phyloP scores from a whole-genome alignment of 2,113 vertebrate species.

The Ellobius talpinus region DNA sequence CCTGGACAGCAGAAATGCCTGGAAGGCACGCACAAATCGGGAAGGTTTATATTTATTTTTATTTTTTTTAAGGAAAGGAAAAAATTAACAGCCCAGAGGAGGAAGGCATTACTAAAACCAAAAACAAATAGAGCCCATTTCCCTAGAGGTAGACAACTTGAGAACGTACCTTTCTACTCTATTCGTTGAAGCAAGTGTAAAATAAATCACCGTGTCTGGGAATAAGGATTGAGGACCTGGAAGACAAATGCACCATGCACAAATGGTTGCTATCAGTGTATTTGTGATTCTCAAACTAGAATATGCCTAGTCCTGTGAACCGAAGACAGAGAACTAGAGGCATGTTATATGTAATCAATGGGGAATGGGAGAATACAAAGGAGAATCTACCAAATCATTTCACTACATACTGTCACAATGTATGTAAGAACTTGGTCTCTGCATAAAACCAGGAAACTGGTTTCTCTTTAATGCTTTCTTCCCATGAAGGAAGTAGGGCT shows the following conservation, averaged over 20 bases:
- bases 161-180: neutral
- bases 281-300: neutral
- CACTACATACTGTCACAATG: neutral
- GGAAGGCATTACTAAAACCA: constrained; percentile 43
- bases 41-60: neutral
- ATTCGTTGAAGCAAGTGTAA: neutral
- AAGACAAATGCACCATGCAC: neutral
- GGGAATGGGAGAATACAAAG: neutral
- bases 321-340: neutral
- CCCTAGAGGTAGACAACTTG: neutral
- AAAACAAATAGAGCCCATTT: constrained; percentile 43
- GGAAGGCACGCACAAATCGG: constrained; percentile 22
- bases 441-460: neutral
- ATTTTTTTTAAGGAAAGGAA: constrained; percentile 14
- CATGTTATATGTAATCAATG: neutral
- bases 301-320: neutral
- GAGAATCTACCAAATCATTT: neutral
- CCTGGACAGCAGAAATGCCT: neutral
- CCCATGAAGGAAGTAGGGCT: neutral
- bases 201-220: neutral
- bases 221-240: neutral
- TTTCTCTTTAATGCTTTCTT: neutral
- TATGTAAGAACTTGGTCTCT: neutral
- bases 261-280: neutral
- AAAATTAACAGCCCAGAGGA: constrained; percentile 22